phyloP scores from a whole-genome alignment of 2,797 vertebrate genomes.

The Gallinago solitaria region DNA sequence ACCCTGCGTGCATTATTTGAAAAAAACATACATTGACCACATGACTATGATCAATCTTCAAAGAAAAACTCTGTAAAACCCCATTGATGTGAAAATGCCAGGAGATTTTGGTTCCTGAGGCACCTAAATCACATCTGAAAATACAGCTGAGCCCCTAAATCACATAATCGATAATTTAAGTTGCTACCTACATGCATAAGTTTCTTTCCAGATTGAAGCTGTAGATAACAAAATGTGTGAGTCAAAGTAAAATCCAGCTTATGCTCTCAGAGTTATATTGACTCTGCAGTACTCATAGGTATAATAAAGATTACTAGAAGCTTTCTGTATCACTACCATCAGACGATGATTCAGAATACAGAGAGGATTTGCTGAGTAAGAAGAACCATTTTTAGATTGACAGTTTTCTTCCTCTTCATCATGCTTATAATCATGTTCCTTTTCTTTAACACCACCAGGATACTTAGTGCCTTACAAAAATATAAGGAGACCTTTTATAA shows the following conservation, averaged over 20 bases:
- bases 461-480: background rate
- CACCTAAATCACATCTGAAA: background rate
- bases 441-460: background rate
- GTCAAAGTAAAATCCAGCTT: background rate
- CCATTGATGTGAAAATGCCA: background rate
- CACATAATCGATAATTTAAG: background rate
- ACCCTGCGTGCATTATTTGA: background rate
- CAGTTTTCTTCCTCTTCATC: background rate
- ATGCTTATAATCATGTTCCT: background rate
- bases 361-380: conserved; percentile 41
- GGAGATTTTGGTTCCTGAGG: background rate
- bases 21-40: background rate
- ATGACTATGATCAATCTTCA: background rate
- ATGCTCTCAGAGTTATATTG: background rate
- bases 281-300: background rate
- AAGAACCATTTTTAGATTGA: conserved; percentile 5
- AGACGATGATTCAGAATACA: background rate
- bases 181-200: background rate
- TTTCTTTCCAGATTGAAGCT: background rate
- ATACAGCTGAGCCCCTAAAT: background rate
- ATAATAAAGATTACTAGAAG: background rate
- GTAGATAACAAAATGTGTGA: background rate
- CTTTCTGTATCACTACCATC: background rate
- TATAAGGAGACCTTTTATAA: background rate
- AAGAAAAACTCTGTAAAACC: background rate